Base-by-base conservation (phyloP, 2,113 vertebrate species). In the Nestor notabilis region DNA sequence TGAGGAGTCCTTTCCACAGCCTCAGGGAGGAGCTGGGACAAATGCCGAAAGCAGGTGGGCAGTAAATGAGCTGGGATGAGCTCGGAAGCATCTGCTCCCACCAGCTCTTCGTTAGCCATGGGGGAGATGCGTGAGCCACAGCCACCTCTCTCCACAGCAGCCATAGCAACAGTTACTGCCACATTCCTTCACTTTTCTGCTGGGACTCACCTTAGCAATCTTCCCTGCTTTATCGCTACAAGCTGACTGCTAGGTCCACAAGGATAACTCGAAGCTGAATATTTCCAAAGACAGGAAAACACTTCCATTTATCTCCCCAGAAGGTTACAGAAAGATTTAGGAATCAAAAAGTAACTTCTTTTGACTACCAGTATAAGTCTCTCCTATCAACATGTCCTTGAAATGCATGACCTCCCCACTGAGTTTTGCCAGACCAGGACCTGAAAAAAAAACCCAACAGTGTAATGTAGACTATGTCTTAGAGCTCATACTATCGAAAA, bases 61-160 rank as follows among this genome's bases (percentile, higher is more conserved):
- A 95, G 80, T 83, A 64, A 92, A 50, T 52, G 83, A 72, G 50
- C 21, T 84, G 78, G 66, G 82, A 88, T 86, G 65, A 82, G 77
- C 69, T 89, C 6, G 4, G 71, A 68, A 69, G 78, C 56, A 76
- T 90, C 74, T 95, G 55, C 55, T 96, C 80, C 80, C 1, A 0
- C 19, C 83, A 94, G 68, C 55, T 74, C n/a, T 83, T 83, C 0
- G 3, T 58, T 85, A 94, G 66, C 60, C 46, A 68, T 5, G 41
- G 69, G 65, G 47, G 53, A 88, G 90, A 86, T 33, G 63, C 0
- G 6, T 61, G 41, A 95, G 52, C 63, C 76, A 86, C 74, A 90
- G 82, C 49, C 63, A 83, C 68, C 88, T 69, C 89, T 27, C 29
- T 53, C 33, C 53, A 41, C 31, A 80, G 76, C 91, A 94, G 63